Evolutionary conservation across 2,797 vertebrate genomes (phyloP).

Genomic region (Chelidonichthys spinosus): DNA sequence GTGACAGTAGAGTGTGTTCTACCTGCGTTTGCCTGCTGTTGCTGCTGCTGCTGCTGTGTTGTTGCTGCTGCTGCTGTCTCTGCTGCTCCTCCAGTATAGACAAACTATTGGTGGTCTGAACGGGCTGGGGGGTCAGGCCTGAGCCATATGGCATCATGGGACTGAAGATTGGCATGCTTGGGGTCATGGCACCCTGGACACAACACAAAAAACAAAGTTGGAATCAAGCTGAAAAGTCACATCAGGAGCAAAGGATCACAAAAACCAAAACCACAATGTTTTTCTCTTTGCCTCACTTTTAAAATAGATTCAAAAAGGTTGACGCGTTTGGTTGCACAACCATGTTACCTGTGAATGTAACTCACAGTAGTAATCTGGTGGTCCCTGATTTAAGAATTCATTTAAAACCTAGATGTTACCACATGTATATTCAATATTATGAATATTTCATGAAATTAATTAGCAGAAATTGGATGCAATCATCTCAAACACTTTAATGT

Average conservation of each 20-base stretch:
- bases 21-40: constrained; percentile 86
- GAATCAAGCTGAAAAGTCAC: background rate
- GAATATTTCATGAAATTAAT: background rate
- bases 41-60: constrained; percentile 72
- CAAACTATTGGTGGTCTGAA: constrained; percentile 94
- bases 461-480: background rate
- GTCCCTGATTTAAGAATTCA: background rate
- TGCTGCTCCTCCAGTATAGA: constrained; percentile 97
- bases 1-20: background rate
- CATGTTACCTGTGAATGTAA: background rate
- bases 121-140: constrained; percentile 96
- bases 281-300: background rate
- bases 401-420: background rate
- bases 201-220: background rate
- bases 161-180: constrained; percentile 94
- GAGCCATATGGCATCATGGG: constrained; percentile 99
- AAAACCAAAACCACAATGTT: background rate
- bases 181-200: constrained; percentile 95
- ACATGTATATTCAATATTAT: background rate
- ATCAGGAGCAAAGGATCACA: background rate
- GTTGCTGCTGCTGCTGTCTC: constrained; percentile 84
- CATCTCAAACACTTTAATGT: no score
- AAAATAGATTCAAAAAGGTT: background rate
- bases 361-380: background rate
- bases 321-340: no score